These are phyloP conservation scores for Manis crassicaudata DNA, from an alignment of 2,797 vertebrate genomes.

Conservation along the genomic window DNA sequence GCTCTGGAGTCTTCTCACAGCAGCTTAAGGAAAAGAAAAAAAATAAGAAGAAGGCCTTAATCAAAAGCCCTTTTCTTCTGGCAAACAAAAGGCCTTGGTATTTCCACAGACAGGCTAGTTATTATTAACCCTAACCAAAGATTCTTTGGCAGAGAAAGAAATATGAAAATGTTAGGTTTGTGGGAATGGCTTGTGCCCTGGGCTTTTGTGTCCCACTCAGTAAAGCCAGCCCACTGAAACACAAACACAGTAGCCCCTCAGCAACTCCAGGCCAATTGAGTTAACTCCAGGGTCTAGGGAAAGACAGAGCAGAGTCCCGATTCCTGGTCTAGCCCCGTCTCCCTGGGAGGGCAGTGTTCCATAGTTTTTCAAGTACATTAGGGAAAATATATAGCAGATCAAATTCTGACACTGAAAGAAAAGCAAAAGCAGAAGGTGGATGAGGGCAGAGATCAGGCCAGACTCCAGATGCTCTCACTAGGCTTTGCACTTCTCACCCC, in stretches of 20 bases:
- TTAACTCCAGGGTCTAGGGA: not conserved
- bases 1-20: conserved; percentile 71
- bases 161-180: conserved; percentile 83
- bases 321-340: not conserved
- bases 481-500: not conserved
- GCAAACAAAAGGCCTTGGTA: conserved; percentile 85
- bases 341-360: not conserved
- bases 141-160: conserved; percentile 83
- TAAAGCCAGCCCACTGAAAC: conserved; percentile 71
- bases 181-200: conserved; percentile 75
- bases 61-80: conserved; percentile 82
- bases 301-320: not conserved
- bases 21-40: conserved; percentile 69
- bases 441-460: not conserved
- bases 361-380: conserved; percentile 28
- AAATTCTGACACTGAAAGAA: conserved; percentile 39
- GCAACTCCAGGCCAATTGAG: not conserved
- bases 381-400: not conserved
- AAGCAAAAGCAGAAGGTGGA: not conserved
- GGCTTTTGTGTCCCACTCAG: conserved; percentile 74
- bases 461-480: not conserved
- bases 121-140: conserved; percentile 82
- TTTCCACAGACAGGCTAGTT: conserved; percentile 82
- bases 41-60: conserved; percentile 63
- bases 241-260: conserved; percentile 62